Evolutionary conservation across 2,113 vertebrate species (phyloP).

Genomic region (Cyprinodon variegatus): DNA sequence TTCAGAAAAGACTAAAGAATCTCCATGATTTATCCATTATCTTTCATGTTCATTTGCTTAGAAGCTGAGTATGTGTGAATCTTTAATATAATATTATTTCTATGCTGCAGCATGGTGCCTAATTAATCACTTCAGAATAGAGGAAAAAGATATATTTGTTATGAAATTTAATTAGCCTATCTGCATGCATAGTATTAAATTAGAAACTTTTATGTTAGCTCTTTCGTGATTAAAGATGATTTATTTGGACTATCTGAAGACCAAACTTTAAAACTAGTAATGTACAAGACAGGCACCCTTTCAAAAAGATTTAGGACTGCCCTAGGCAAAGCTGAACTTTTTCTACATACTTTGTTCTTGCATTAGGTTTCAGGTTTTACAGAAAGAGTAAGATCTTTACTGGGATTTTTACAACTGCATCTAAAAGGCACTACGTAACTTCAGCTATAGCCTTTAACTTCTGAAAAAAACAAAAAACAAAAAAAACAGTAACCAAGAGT

Average conservation of each 20-base stretch:
- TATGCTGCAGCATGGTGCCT: conserved; percentile 27
- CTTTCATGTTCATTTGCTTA: conserved; percentile 43
- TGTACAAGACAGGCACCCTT: not conserved
- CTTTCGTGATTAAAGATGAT: conserved; percentile 62
- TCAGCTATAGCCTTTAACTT: not conserved
- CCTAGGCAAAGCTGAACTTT: conserved; percentile 11
- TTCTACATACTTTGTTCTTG: not conserved
- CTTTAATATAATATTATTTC: conserved; percentile 40
- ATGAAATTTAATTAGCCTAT: conserved; percentile 48
- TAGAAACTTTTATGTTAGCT: conserved; percentile 25
- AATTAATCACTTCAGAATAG: conserved; percentile 52
- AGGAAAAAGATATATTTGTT: conserved; percentile 44
- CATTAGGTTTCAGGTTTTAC: not conserved
- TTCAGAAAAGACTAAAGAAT: conserved; percentile 5
- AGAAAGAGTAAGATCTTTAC: not conserved
- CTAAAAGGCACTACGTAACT: not conserved
- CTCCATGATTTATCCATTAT: conserved; percentile 8
- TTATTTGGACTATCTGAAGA: conserved; percentile 48
- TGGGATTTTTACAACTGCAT: conserved; percentile 1
- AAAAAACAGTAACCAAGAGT: not conserved
- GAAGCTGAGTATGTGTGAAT: conserved; percentile 38
- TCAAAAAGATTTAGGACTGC: conserved; percentile 12
- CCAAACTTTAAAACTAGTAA: conserved; percentile 16
- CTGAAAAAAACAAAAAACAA: not conserved
- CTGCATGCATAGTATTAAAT: conserved; percentile 36